These are phyloP conservation scores for Phrynocephalus vlangalii DNA, from an alignment of 2,797 vertebrate genomes.

Conservation along the genomic window DNA sequence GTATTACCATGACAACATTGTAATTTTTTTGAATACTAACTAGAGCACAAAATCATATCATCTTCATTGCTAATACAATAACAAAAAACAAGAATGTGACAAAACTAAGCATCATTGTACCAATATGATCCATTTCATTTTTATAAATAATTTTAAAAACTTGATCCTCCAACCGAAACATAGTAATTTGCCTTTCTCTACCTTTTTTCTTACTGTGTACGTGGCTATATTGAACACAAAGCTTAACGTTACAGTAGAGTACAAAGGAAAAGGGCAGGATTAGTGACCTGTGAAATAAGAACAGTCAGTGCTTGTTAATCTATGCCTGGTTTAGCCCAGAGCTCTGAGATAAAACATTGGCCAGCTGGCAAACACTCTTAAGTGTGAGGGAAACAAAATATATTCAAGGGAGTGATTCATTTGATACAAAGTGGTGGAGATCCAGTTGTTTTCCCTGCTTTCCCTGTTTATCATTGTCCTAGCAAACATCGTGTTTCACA, in stretches of 20 bases:
- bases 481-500: not conserved
- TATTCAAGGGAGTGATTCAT: slow-evolving; percentile 39
- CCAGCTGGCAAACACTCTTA: slow-evolving; percentile 20
- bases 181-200: slow-evolving; percentile 17
- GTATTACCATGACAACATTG: rapidly evolving
- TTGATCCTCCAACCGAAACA: slow-evolving; percentile 32
- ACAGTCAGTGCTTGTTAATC: slow-evolving; percentile 47
- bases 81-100: slow-evolving; percentile 6
- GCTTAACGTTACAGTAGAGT: not conserved
- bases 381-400: slow-evolving; percentile 22
- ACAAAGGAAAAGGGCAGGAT: slow-evolving; percentile 37
- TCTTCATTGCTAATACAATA: slow-evolving; percentile 1
- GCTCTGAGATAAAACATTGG: slow-evolving; percentile 11
- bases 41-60: not conserved
- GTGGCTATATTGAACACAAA: not conserved
- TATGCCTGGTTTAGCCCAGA: slow-evolving; percentile 41
- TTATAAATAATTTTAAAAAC: slow-evolving; percentile 29
- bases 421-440: not conserved
- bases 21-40: not conserved
- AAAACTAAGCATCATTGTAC: not conserved
- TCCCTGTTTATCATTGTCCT: not conserved
- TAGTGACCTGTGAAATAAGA: slow-evolving; percentile 61
- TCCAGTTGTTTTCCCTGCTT: not conserved
- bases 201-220: not conserved
- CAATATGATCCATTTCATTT: slow-evolving; percentile 7